Conservation (phyloP, 64 coral and sea anemone genomes). For the Astreopora myriophthalma region DNA sequence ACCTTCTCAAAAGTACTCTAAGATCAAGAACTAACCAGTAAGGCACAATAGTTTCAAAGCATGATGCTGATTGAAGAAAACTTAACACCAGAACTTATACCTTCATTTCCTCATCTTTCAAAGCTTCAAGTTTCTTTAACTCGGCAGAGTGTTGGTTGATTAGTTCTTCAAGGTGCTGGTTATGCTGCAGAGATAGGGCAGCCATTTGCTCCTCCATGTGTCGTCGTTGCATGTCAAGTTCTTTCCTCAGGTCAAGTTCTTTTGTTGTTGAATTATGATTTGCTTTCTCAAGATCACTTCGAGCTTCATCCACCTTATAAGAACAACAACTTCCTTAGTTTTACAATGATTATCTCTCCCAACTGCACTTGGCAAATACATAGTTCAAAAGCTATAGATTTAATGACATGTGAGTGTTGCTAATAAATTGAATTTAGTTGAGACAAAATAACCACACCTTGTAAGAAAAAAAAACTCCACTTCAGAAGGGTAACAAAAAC, state of each 20-base stretch:
- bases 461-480: too few species aligned
- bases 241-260: conserved; percentile 62
- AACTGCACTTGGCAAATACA: too few species aligned
- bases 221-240: conserved; percentile 48
- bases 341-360: not conserved
- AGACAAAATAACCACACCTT: too few species aligned
- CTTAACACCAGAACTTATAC: conserved; percentile 36
- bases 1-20: too few species aligned
- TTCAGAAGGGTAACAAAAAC: too few species aligned
- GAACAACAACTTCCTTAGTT: not conserved
- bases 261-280: conserved; percentile 50
- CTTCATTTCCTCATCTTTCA: conserved; percentile 89
- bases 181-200: conserved; percentile 69
- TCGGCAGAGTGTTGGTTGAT: conserved; percentile 66
- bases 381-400: too few species aligned
- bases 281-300: conserved; percentile 70
- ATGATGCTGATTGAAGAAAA: too few species aligned
- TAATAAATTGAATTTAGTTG: too few species aligned
- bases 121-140: conserved; percentile 54
- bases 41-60: too few species aligned
- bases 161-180: conserved; percentile 70
- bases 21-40: too few species aligned
- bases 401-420: too few species aligned
- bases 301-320: conserved; percentile 70
- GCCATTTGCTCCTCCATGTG: conserved; percentile 75